phyloP scores from a whole-genome alignment of 2,113 vertebrate genomes.

The Emydocephalus ijimae region DNA sequence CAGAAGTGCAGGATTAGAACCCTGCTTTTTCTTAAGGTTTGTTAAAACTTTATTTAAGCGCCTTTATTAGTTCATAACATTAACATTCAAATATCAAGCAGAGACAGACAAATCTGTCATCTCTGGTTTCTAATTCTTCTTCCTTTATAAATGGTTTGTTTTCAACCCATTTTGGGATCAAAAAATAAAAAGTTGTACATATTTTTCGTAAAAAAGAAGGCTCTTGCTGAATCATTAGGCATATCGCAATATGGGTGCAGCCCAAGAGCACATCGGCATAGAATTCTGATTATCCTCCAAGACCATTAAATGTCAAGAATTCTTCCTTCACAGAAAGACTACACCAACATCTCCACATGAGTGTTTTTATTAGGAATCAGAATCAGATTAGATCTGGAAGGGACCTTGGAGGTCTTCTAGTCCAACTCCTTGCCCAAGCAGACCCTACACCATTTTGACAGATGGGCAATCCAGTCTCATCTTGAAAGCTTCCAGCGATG shows the following conservation, averaged over 20 bases:
- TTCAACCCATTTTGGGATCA: neutral
- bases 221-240: neutral
- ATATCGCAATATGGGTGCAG: neutral
- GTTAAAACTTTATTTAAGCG: too few species aligned
- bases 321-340: neutral
- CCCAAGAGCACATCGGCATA: neutral
- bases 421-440: too few species aligned
- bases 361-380: neutral
- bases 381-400: too few species aligned
- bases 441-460: too few species aligned
- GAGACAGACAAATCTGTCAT: neutral
- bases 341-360: neutral
- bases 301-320: neutral
- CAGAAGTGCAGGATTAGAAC: too few species aligned
- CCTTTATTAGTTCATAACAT: neutral
- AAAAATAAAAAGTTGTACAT: neutral
- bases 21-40: too few species aligned
- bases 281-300: neutral
- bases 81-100: neutral
- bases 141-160: neutral
- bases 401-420: too few species aligned
- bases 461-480: too few species aligned
- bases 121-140: neutral
- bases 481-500: too few species aligned
- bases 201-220: neutral